Conservation (phyloP, 1,140 invertebrate genomes). For the Monomorium pharaonis region DNA sequence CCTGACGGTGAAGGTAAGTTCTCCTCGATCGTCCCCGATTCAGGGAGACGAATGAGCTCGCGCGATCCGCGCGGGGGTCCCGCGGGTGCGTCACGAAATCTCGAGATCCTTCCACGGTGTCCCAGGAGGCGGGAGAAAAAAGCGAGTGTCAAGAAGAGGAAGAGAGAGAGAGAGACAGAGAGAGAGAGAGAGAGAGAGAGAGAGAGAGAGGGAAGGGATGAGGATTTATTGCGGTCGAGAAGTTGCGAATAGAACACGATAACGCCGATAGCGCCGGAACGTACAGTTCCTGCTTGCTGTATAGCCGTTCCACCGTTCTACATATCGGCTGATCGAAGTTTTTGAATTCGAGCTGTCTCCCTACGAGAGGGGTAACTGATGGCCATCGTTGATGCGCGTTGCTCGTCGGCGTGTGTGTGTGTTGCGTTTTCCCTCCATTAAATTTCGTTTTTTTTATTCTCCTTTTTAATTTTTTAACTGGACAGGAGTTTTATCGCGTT, state of each 20-base stretch:
- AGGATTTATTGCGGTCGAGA: conserved; percentile 62
- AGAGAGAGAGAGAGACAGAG: neutral
- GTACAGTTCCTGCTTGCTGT: conserved; percentile 48
- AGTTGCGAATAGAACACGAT: conserved; percentile 65
- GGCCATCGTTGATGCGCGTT: conserved; percentile 24
- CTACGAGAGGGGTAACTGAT: conserved; percentile 34
- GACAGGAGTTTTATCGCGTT: conserved; percentile 9
- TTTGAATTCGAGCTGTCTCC: conserved; percentile 56
- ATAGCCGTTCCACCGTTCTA: conserved; percentile 47
- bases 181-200: neutral
- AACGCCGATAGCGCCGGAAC: conserved; percentile 63
- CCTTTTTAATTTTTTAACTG: conserved; percentile 6
- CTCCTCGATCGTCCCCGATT: no score
- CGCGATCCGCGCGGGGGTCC: neutral
- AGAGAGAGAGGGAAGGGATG: neutral
- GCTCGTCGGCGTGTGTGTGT: neutral
- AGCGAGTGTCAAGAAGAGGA: neutral
- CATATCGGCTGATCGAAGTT: conserved; percentile 57
- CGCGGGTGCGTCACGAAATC: conserved; percentile 44
- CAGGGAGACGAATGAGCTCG: conserved; percentile 10
- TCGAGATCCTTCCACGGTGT: conserved; percentile 1
- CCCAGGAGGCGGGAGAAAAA: neutral
- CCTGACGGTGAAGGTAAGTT: conserved; percentile 87
- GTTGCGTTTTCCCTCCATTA: neutral
- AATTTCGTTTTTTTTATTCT: neutral